Evolutionary conservation across 2,113 vertebrate genomes (phyloP), one percentile per base, ranked within the genome.

Genomic region (Regulus satrapa): DNA sequence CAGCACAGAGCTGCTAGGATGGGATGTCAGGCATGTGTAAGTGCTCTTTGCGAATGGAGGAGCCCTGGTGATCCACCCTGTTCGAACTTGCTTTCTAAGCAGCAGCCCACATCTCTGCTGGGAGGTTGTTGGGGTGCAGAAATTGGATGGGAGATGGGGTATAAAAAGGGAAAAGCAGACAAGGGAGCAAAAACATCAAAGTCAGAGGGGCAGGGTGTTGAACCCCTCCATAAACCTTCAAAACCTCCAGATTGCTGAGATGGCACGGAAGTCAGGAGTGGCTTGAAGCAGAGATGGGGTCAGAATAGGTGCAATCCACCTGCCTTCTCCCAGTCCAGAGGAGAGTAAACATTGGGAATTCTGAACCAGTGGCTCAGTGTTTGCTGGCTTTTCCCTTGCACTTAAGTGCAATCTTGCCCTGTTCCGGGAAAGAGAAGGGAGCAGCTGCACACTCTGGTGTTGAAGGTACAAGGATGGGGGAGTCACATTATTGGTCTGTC

Each of bases 401-500:
- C 8, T 93, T 73, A 3, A 56, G 4, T 63, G 51, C 20, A 51
- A 23, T 36, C 48, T 28, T 62, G 16, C 21, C 20, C 5, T 51
- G 0, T 43, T 62, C 34, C 32, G n/a, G 46, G 17, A 49, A 72
- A 41, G 21, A 74, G 38, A 68, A 46, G 46, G 55, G 46, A 52
- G 38, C 54, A 76, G 29, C 26, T 32, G 4, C 32, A 9, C 6
- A 1, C 10, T 58, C 3, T 3, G 18, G 28, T 41, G 52, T 38
- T 43, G 32, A 56, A 52, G 14, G 18, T 56, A 36, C 10, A 4
- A 36, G 21, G 23, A 16, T 4, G 28, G 19, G 32, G 10, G 12
- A 46, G 26, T 12, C 13, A 1, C 0, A 0, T 34, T 36, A 32
- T 0, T 58, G 25, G 19, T 49, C 8, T 54, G 14, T 12, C n/a